Percentiles rank a stretch among this genome's conserved stretches.
phyloP scores from a whole-genome alignment of 1,140 invertebrate genomes.

The Panagrolaimus sp. region DNA sequence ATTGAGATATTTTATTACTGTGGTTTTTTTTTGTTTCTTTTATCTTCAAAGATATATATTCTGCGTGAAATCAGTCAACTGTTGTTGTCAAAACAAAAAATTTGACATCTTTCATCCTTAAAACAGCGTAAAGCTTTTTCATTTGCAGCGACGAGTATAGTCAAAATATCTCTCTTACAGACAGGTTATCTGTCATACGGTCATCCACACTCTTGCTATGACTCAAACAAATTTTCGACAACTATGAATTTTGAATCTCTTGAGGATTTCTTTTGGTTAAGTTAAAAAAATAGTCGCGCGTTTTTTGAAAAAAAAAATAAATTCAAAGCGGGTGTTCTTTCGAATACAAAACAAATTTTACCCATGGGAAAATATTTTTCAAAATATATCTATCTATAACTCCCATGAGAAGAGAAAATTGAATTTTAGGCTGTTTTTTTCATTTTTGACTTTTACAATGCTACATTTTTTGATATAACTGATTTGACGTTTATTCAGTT shows the following conservation, averaged over 20 bases:
- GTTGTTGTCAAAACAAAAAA: too few relatives aligned
- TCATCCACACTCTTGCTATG: neutral
- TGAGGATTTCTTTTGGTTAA: neutral
- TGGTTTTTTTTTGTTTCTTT: too few relatives aligned
- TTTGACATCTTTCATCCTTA: too few relatives aligned
- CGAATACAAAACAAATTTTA: neutral
- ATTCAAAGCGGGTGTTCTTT: conserved; percentile 5
- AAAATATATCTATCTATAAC: too few relatives aligned
- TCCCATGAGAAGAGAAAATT: too few relatives aligned
- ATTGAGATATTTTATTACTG: too few relatives aligned
- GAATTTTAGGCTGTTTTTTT: too few relatives aligned
- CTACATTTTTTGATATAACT: neutral
- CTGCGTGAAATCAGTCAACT: too few relatives aligned
- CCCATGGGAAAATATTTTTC: neutral
- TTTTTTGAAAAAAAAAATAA: neutral
- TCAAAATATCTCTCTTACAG: neutral
- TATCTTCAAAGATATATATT: too few relatives aligned
- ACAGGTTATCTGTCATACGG: conserved; percentile 10
- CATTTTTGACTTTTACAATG: too few relatives aligned
- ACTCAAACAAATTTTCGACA: neutral
- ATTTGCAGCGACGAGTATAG: too few relatives aligned
- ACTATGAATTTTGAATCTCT: neutral
- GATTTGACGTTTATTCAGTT: conserved; percentile 3
- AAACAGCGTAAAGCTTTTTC: too few relatives aligned
- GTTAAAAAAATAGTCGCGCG: neutral